phyloP scores from a whole-genome alignment of 1,140 invertebrate species.

The Caligus rogercresseyi region DNA sequence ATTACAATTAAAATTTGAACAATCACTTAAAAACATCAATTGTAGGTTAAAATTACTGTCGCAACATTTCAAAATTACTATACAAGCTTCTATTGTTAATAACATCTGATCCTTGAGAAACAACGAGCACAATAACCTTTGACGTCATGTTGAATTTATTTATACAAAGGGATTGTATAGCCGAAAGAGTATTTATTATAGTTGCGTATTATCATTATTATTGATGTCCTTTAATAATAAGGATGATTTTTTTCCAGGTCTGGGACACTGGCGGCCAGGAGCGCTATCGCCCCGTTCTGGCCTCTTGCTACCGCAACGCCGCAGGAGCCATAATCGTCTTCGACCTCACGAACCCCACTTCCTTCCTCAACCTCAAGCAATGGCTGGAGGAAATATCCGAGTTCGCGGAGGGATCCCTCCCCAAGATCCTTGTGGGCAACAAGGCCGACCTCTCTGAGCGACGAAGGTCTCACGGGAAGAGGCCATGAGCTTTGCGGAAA shows the following conservation, averaged over 20 bases:
- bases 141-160: too few relatives aligned
- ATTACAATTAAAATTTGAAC: too few relatives aligned
- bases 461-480: background rate
- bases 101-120: too few relatives aligned
- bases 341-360: conserved; percentile 7
- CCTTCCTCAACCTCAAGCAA: conserved; percentile 5
- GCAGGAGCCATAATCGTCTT: conserved; percentile 5
- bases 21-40: too few relatives aligned
- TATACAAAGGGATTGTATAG: too few relatives aligned
- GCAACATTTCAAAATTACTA: too few relatives aligned
- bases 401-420: conserved; percentile 1
- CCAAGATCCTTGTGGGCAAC: conserved; percentile 13
- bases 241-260: conserved; percentile 2
- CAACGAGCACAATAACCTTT: too few relatives aligned
- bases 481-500: conserved; percentile 4
- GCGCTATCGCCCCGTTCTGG: conserved; percentile 12
- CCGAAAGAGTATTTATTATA: too few relatives aligned
- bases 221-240: too few relatives aligned
- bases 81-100: too few relatives aligned
- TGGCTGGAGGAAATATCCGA: conserved; percentile 11
- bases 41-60: too few relatives aligned
- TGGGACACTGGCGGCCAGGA: conserved; percentile 15
- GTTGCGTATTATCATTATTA: too few relatives aligned
- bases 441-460: conserved; percentile 7
- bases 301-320: conserved; percentile 12